Percentiles rank a stretch among this genome's conserved stretches.
phyloP scores from a whole-genome alignment of 1,140 invertebrate genomes.

The Trachelipus rathkii region DNA sequence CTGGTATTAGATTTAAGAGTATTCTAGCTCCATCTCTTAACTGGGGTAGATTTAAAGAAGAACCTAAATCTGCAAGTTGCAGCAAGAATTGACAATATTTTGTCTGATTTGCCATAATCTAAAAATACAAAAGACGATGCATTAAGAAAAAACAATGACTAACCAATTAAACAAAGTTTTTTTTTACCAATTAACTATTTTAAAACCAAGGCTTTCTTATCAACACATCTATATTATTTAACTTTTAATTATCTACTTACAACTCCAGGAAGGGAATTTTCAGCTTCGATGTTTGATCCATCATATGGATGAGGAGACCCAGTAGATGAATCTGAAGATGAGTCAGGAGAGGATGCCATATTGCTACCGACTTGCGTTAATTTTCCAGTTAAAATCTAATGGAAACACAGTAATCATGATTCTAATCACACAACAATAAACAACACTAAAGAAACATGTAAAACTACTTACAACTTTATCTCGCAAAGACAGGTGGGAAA shows the following conservation, averaged over 20 bases:
- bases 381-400: conserved; percentile 76
- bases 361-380: conserved; percentile 72
- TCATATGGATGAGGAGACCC: conserved; percentile 76
- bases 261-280: conserved; percentile 84
- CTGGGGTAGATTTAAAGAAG: conserved; percentile 68
- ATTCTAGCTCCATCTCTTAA: conserved; percentile 79
- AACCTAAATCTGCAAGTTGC: conserved; percentile 83
- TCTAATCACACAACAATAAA: neutral
- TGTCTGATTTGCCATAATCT: conserved; percentile 72
- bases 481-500: conserved; percentile 77
- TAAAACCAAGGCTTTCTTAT: too few species aligned
- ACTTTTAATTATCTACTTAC: conserved; percentile 56
- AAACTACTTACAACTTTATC: conserved; percentile 74
- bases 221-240: too few species aligned
- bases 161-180: too few species aligned
- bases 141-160: too few species aligned
- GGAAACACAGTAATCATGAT: neutral
- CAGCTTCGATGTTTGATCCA: conserved; percentile 73
- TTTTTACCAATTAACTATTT: too few species aligned
- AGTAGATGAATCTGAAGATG: conserved; percentile 79
- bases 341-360: conserved; percentile 79
- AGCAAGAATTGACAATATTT: conserved; percentile 83
- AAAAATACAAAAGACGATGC: conserved; percentile 40
- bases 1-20: conserved; percentile 82
- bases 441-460: conserved; percentile 41